Evolutionary conservation across 2,113 vertebrate genomes (phyloP).

Genomic region (Zosterops japonicus): DNA sequence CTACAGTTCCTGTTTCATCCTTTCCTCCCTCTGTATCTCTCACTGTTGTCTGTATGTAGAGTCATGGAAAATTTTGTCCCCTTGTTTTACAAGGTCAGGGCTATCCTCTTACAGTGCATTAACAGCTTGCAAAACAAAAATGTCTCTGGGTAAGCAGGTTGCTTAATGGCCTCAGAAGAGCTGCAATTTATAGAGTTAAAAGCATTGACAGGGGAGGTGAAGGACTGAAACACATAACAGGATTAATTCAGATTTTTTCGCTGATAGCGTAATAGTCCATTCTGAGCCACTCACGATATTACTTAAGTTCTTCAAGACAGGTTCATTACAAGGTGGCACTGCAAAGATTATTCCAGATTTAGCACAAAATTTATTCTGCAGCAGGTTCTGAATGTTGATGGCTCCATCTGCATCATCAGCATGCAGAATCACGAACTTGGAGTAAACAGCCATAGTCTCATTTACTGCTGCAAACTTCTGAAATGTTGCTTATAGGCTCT

Average conservation of each 20-base stretch:
- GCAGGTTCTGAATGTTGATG: constrained; percentile 37
- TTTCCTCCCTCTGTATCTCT: constrained; percentile 24
- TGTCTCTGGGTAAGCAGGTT: constrained; percentile 51
- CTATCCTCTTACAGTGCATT: constrained; percentile 66
- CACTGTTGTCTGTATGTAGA: constrained; percentile 30
- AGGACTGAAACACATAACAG: constrained; percentile 62
- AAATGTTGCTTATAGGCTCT: not conserved
- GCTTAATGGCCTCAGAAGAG: constrained; percentile 50
- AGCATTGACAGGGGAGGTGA: constrained; percentile 47
- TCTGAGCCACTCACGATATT: constrained; percentile 52
- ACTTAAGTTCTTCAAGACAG: constrained; percentile 53
- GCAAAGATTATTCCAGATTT: constrained; percentile 63
- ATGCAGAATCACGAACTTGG: constrained; percentile 56
- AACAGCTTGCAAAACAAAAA: constrained; percentile 51
- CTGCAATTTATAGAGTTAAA: constrained; percentile 65
- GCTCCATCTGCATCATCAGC: constrained; percentile 32
- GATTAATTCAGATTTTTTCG: constrained; percentile 59
- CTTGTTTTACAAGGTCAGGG: constrained; percentile 62
- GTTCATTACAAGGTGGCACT: constrained; percentile 41
- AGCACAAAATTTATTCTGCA: constrained; percentile 56
- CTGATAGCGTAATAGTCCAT: constrained; percentile 54
- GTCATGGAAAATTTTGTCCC: constrained; percentile 62
- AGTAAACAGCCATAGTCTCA: not conserved
- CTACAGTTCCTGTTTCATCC: not conserved
- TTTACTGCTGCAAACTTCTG: not conserved